Base-by-base conservation (phyloP, 2,888 invertebrate species). In the Eumacrocentrus americanus region DNA sequence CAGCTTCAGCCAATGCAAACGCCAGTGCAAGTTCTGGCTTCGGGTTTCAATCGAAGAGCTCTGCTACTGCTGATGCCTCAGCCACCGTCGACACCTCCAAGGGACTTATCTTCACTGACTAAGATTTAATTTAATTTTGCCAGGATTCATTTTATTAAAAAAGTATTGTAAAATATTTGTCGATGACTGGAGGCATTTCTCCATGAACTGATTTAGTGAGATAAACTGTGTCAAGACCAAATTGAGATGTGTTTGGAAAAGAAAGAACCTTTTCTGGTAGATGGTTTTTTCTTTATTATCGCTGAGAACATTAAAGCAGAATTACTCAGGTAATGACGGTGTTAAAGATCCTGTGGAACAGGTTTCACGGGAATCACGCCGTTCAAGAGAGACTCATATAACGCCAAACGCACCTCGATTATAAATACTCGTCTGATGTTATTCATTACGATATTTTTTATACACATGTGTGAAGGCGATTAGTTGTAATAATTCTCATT, bases 21-120 rank as follows among this genome's bases (percentile, higher is more conserved):
- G 63, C 62, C 40, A 62, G 46, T 23, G 67, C 69, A 0, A 53
- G 57, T 6, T 52, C 67, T 1, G 64, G 63, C n/a, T 44, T 34
- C 50, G 50, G 48, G 35, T 11, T 57, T 22, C 7, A 63, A 59
- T 29, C 61, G 56, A 61, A 72, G n/a, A 70, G 68, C 38, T 69
- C 70, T 38, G 71, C 70, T 0, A 71, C 74, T 0, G 66, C 69
- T 23, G 60, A 68, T 1, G 75, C 76, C 1, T 55, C 65, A 1
- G 68, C 72, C 1, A 40, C 55, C 2, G 54, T 58, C 9, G 61
- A 74, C 38, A 71, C 74, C 5, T 60, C 60, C 2, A 69, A 70
- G 23, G 70, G 67, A 70, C 67, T 77, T 52, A 58, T 77, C 40
- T 76, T 77, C 62, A 65, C 48, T 44, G 60, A 67, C 52, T 67